phyloP scores from a whole-genome alignment of 2,888 invertebrate genomes.

The Corythucha ciliata region DNA sequence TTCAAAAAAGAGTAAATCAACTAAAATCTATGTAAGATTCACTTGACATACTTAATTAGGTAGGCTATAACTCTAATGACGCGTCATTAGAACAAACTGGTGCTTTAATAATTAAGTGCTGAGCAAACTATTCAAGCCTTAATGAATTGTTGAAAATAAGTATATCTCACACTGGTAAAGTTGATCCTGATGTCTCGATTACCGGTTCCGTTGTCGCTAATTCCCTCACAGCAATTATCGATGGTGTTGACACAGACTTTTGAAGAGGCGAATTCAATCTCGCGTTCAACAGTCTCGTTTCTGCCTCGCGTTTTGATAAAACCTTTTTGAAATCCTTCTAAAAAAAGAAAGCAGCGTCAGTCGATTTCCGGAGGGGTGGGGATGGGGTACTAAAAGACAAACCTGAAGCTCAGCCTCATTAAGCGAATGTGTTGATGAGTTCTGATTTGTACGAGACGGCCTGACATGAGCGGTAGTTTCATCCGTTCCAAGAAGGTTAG shows the following conservation, averaged over 20 bases:
- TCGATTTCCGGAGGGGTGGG: background rate
- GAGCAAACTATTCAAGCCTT: no score
- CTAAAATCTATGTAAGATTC: background rate
- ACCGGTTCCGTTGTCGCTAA: slow-evolving; percentile 44
- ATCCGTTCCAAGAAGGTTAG: slow-evolving; percentile 44
- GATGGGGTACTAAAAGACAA: slow-evolving; percentile 38
- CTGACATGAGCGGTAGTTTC: slow-evolving; percentile 46
- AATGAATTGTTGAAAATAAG: background rate
- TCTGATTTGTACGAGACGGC: slow-evolving; percentile 45
- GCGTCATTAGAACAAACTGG: background rate
- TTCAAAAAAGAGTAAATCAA: background rate
- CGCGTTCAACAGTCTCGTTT: slow-evolving; percentile 49
- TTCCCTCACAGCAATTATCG: slow-evolving; percentile 64
- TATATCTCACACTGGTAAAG: slow-evolving; percentile 27
- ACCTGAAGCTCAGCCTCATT: slow-evolving; percentile 82
- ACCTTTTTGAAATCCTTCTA: slow-evolving; percentile 67
- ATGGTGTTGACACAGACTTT: slow-evolving; percentile 83
- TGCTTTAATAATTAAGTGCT: background rate
- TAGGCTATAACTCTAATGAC: background rate
- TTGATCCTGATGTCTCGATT: slow-evolving; percentile 27
- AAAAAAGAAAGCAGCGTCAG: background rate
- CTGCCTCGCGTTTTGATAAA: slow-evolving; percentile 51
- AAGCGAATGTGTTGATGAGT: slow-evolving; percentile 64
- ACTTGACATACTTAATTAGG: background rate
- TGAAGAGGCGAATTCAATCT: slow-evolving; percentile 61